A percentile compares a stretch with the other conserved stretches of the same genome.
Evolutionary conservation across 2,797 vertebrate genomes (phyloP).

Genomic region (Octomys mimax): DNA sequence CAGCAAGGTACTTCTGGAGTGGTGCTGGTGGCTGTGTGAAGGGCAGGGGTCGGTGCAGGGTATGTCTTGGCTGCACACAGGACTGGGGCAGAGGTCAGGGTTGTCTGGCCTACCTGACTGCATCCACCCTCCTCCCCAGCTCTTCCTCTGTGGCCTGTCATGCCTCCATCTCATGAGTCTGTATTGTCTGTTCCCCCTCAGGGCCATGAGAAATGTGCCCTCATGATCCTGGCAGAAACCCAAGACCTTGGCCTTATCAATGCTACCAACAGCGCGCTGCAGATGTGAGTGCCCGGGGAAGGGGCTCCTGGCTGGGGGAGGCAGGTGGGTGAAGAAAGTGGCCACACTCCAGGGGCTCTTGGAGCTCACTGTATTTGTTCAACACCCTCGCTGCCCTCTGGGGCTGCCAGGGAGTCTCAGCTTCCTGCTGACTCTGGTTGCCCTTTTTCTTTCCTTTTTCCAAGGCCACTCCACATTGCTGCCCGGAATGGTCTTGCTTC

Average conservation of each 20-base stretch:
- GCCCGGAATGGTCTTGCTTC: constrained; percentile 97
- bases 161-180: not conserved
- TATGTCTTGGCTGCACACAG: no score
- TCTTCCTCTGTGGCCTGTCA: not conserved
- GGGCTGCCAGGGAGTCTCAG: not conserved
- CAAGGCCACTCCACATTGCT: constrained; percentile 98
- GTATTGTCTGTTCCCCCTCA: constrained; percentile 81
- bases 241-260: constrained; percentile 97
- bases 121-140: not conserved
- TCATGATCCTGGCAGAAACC: constrained; percentile 97
- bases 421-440: not conserved
- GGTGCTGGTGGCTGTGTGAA: no score
- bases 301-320: constrained; percentile 22
- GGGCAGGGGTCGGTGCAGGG: no score
- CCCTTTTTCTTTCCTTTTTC: not conserved
- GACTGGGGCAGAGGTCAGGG: not conserved
- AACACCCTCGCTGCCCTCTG: not conserved
- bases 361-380: not conserved
- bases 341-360: not conserved
- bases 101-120: not conserved
- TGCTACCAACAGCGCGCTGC: constrained; percentile 95
- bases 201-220: constrained; percentile 99
- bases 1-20: constrained; percentile 92
- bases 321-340: constrained; percentile 5
- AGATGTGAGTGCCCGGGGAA: constrained; percentile 94